Evolutionary conservation across 1,140 invertebrate genomes (phyloP), one percentile per base, ranked within the genome.

Genomic region (Drosophila bocqueti): DNA sequence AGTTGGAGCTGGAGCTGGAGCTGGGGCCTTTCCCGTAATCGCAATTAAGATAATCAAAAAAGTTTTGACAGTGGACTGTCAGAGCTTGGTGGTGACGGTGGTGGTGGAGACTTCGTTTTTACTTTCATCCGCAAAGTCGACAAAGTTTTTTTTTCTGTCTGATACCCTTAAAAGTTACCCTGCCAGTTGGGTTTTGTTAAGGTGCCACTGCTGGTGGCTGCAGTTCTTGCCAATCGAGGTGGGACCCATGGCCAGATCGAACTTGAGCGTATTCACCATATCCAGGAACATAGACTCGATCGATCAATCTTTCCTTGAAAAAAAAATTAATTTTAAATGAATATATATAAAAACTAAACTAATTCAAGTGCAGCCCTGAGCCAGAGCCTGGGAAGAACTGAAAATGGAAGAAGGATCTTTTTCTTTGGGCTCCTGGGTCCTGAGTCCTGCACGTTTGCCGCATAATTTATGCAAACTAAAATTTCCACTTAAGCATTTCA

Each of bases 31-130:
- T 81, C 50, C 84, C 62, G 78, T 90, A 90, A 90, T 90, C 85
- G 85, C 85, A 90, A 90, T 90, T 90, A 90, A 90, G 85, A 90
- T 90, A 90, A 90, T 90, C 85, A 90, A 90, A 90, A 87, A 90
- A 90, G 85, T 90, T 90, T 90, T 90, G 85, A 90, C 85, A 91
- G 79, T 76, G 68, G 81, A 81, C 85, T 85, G 85, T 73, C 85
- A 79, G 75, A 73, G 64, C 49, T 68, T 40, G 36, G 54, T 9
- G 47, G 26, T 16, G 18, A 11, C 1, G 21, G 47, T 13, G 38
- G 58, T 0, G 21, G 47, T 13, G 38, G 58, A 29, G 55, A 46
- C 60, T 61, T 55, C 66, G 86, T 81, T 89, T 89, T 75, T 89
- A 87, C 84, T 87, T 87, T 87, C 77, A 66, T 81, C 55, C 40